phyloP scores from a whole-genome alignment of 53 echinoderm and acorn worm species.

The Astropecten irregularis region DNA sequence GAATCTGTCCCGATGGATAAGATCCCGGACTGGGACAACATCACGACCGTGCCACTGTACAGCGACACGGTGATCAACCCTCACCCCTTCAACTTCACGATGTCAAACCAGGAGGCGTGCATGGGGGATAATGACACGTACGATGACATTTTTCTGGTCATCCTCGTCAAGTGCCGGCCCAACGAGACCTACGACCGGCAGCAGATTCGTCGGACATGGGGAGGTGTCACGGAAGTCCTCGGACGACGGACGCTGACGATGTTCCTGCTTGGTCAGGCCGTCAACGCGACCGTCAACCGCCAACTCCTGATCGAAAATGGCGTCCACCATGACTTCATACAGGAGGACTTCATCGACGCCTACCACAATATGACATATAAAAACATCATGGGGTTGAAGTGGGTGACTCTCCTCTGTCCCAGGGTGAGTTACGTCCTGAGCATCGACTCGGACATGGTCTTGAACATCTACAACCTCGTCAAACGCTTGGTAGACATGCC shows the following conservation, averaged over 20 bases:
- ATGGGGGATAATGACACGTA: neutral
- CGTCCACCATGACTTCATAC: slow-evolving; percentile 40
- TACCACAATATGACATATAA: slow-evolving; percentile 51
- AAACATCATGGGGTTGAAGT: slow-evolving; percentile 51
- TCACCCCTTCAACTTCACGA: slow-evolving; percentile 44
- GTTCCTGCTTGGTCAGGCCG: slow-evolving; percentile 45
- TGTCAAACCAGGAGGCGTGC: slow-evolving; percentile 28
- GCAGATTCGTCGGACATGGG: slow-evolving; percentile 45
- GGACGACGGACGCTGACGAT: slow-evolving; percentile 29
- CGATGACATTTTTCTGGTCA: slow-evolving; percentile 33
- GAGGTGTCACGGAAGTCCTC: slow-evolving; percentile 22
- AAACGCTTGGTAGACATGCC: slow-evolving; percentile 5
- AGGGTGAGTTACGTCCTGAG: slow-evolving; percentile 31
- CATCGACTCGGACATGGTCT: slow-evolving; percentile 32
- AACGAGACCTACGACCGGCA: slow-evolving; percentile 39
- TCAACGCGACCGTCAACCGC: neutral
- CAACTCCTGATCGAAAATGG: slow-evolving; percentile 14
- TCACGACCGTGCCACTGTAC: slow-evolving; percentile 9
- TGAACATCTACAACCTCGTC: slow-evolving; percentile 31
- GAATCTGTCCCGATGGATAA: neutral
- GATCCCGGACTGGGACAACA: neutral
- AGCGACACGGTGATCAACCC: slow-evolving; percentile 40
- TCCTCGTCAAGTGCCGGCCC: slow-evolving; percentile 43
- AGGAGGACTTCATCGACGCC: slow-evolving; percentile 52
- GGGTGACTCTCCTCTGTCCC: slow-evolving; percentile 50